phyloP scores from a whole-genome alignment of 1,140 invertebrate genomes.

The Cotesia typhae region DNA sequence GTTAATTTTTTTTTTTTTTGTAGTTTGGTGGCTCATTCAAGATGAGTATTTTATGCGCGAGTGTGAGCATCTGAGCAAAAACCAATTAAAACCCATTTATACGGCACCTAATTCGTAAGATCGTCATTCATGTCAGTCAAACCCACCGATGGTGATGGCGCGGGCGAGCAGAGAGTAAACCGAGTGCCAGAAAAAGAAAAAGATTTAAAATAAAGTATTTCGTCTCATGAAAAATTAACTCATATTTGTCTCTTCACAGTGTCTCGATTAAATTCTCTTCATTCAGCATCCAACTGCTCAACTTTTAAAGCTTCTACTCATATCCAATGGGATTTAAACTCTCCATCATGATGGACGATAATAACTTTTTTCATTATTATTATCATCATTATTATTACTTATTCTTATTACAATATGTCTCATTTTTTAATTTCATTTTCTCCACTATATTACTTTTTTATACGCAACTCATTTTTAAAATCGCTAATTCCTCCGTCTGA shows the following conservation, averaged over 20 bases:
- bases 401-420: neutral
- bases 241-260: constrained; percentile 64
- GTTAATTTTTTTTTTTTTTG: neutral
- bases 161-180: neutral
- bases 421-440: too few relatives aligned
- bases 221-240: constrained; percentile 62
- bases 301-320: constrained; percentile 44
- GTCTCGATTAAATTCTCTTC: constrained; percentile 53
- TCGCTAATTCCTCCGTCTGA: too few relatives aligned
- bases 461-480: too few relatives aligned
- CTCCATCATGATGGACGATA: constrained; percentile 34
- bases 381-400: neutral
- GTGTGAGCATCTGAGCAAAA: constrained; percentile 31
- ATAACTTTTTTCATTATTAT: constrained; percentile 36
- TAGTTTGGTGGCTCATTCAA: constrained; percentile 11
- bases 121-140: constrained; percentile 53
- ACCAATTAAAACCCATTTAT: constrained; percentile 64
- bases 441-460: too few relatives aligned
- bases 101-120: constrained; percentile 57
- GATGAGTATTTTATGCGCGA: constrained; percentile 15
- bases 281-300: constrained; percentile 56
- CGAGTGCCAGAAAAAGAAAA: neutral
- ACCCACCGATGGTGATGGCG: neutral
- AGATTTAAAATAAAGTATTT: constrained; percentile 28
- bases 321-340: constrained; percentile 14